Evolutionary conservation across 2,797 vertebrate species (phyloP).

Genomic region (Eulemur rubriventer): DNA sequence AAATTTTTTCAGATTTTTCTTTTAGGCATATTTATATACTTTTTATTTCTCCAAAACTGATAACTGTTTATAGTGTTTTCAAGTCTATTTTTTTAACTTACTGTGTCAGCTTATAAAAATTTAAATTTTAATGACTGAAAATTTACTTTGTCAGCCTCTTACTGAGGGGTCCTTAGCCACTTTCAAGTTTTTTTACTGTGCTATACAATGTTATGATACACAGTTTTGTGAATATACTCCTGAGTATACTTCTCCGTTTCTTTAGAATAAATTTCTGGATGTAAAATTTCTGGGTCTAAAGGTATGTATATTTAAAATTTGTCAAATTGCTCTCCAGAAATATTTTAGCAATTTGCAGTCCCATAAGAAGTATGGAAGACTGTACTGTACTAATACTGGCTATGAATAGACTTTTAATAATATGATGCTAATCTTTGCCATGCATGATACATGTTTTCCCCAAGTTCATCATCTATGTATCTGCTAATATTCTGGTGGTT

Average conservation of each 20-base stretch:
- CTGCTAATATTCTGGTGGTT: background rate
- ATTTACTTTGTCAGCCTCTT: background rate
- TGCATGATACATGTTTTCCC: background rate
- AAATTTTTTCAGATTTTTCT: background rate
- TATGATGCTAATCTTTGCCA: background rate
- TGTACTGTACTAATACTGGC: background rate
- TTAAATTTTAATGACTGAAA: background rate
- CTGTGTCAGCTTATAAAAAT: background rate
- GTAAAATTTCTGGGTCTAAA: background rate
- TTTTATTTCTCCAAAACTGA: constrained; percentile 22
- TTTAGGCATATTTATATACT: background rate
- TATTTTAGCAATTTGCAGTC: background rate
- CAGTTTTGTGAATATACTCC: background rate
- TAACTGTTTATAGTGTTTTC: background rate
- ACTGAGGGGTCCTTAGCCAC: background rate
- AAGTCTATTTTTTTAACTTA: background rate
- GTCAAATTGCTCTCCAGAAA: background rate
- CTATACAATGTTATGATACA: background rate
- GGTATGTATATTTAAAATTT: background rate
- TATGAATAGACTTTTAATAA: background rate
- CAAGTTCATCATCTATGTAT: background rate
- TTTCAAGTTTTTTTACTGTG: background rate
- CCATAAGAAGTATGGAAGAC: background rate
- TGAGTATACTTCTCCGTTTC: background rate
- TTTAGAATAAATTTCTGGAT: background rate